Conservation (phyloP, 2,113 vertebrate species). For the Clinocottus analis region DNA sequence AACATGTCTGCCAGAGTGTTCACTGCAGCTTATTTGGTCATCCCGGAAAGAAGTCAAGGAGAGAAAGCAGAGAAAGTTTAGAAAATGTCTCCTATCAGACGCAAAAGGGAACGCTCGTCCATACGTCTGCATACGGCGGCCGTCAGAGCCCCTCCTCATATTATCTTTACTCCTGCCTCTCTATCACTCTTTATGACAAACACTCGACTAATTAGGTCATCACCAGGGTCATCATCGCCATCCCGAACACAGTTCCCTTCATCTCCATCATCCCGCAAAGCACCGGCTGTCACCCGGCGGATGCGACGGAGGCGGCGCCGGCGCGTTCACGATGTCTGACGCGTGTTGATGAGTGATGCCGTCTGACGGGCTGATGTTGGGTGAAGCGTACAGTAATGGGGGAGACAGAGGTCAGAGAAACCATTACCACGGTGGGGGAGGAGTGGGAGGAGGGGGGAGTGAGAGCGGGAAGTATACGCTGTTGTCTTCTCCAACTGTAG, state of each 20-base stretch:
- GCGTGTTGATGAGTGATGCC: conserved; percentile 75
- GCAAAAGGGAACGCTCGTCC: not conserved
- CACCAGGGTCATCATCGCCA: conserved; percentile 68
- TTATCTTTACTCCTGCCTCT: conserved; percentile 16
- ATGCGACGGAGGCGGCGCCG: conserved; percentile 53
- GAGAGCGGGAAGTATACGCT: conserved; percentile 59
- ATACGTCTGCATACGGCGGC: not conserved
- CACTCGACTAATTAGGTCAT: conserved; percentile 68
- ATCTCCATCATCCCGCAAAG: conserved; percentile 63
- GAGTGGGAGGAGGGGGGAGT: conserved; percentile 49
- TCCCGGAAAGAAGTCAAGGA: conserved; percentile 9
- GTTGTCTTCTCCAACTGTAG: conserved; percentile 68
- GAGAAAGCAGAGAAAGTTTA: not conserved
- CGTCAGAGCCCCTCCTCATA: conserved; percentile 23
- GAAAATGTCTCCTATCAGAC: not conserved
- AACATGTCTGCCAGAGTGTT: conserved; percentile 26
- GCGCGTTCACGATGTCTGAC: conserved; percentile 68
- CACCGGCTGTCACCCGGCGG: conserved; percentile 66
- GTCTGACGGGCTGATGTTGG: conserved; percentile 78
- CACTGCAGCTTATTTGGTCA: conserved; percentile 4
- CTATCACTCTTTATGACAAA: conserved; percentile 47
- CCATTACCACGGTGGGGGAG: conserved; percentile 74
- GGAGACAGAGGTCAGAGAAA: conserved; percentile 80
- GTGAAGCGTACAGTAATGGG: conserved; percentile 81
- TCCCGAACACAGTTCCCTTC: conserved; percentile 56